These are phyloP conservation scores for Pseudocheirus occidentalis DNA, from an alignment of 2,797 vertebrate species.

Conservation along the genomic window DNA sequence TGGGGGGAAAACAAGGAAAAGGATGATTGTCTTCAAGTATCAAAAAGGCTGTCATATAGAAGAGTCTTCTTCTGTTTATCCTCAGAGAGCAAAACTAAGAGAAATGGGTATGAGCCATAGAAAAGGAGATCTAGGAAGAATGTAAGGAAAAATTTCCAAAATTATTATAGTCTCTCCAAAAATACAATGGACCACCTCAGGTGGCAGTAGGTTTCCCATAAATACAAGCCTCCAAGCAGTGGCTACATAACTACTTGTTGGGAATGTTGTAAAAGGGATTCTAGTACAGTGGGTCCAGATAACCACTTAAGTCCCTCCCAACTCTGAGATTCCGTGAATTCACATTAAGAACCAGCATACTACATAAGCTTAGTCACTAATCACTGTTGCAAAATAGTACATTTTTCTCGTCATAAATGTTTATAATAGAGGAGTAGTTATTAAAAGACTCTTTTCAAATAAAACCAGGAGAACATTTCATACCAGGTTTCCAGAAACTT, in stretches of 20 bases:
- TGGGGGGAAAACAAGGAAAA: neutral
- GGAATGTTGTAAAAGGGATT: neutral
- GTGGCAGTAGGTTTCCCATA: neutral
- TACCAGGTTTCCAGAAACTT: slow-evolving; percentile 94
- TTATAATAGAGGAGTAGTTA: slow-evolving; percentile 19
- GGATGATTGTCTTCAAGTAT: neutral
- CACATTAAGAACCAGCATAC: slow-evolving; percentile 46
- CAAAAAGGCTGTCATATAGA: neutral
- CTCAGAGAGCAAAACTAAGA: neutral
- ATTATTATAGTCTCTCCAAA: neutral
- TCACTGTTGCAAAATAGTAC: slow-evolving; percentile 51
- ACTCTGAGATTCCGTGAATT: slow-evolving; percentile 6
- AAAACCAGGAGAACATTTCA: slow-evolving; percentile 67
- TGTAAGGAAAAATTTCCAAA: neutral
- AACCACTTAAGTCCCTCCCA: neutral
- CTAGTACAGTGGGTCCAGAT: neutral
- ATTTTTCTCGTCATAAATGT: slow-evolving; percentile 54
- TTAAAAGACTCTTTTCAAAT: slow-evolving; percentile 24
- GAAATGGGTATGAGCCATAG: neutral
- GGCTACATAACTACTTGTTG: neutral
- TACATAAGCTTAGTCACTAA: slow-evolving; percentile 36
- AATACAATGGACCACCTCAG: neutral
- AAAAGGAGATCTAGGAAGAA: neutral
- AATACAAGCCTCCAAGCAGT: neutral
- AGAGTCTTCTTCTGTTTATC: neutral